Evolutionary conservation across 35 echinoderm and acorn worm genomes (phyloP).

Genomic region (Diadema setosum): DNA sequence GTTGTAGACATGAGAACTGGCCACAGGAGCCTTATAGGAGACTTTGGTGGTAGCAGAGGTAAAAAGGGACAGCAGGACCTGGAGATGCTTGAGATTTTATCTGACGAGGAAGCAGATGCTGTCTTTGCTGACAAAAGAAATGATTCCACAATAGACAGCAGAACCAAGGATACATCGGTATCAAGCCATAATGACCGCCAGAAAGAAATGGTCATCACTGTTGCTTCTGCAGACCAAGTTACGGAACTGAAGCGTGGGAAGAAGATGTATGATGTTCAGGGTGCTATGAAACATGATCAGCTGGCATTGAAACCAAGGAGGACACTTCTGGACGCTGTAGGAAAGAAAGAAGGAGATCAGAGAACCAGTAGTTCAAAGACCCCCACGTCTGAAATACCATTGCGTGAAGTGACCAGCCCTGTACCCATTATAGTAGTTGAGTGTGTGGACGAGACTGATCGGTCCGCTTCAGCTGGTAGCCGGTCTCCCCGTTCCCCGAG

Average conservation of each 20-base stretch:
- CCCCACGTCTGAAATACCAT: neutral
- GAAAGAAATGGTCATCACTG: neutral
- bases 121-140: neutral
- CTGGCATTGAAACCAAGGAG: neutral
- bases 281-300: neutral
- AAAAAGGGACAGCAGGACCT: neutral
- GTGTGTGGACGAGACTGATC: neutral
- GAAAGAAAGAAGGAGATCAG: neutral
- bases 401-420: neutral
- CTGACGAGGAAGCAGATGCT: neutral
- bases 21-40: neutral
- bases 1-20: constrained; percentile 51
- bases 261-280: neutral
- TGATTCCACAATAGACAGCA: neutral
- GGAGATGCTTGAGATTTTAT: constrained; percentile 7
- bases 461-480: neutral
- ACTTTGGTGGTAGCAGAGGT: neutral
- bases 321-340: neutral
- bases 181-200: neutral
- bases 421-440: neutral
- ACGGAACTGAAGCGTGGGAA: too few relatives aligned
- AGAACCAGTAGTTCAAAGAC: neutral
- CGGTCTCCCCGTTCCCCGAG: neutral
- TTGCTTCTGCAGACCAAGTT: neutral
- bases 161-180: neutral